Percentiles rank a stretch among this genome's conserved stretches.
phyloP scores from a whole-genome alignment of 2,797 vertebrate genomes.

The Myotis vivesi region DNA sequence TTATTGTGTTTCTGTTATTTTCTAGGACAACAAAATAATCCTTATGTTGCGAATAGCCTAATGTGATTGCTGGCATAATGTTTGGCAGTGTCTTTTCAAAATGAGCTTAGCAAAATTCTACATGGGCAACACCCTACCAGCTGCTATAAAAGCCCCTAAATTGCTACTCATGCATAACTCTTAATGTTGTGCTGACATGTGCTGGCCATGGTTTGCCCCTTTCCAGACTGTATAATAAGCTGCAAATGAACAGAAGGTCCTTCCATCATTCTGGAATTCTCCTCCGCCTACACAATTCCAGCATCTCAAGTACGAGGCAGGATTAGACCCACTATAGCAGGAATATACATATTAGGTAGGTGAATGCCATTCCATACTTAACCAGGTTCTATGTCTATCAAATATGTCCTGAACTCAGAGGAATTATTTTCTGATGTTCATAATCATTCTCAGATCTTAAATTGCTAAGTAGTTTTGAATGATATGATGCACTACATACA shows the following conservation, averaged over 20 bases:
- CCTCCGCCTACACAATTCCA: neutral
- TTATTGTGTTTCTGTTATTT: slow-evolving; percentile 26
- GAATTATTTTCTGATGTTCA: neutral
- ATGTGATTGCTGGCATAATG: slow-evolving; percentile 50
- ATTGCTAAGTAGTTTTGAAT: slow-evolving; percentile 28
- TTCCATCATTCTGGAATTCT: slow-evolving; percentile 23
- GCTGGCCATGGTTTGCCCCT: neutral
- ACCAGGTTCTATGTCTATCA: neutral
- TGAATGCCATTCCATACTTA: neutral
- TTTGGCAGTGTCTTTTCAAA: slow-evolving; percentile 46
- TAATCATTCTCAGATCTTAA: slow-evolving; percentile 24
- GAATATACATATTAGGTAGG: neutral
- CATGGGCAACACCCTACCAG: neutral
- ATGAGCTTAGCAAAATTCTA: slow-evolving; percentile 23
- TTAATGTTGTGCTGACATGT: neutral
- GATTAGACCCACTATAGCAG: neutral
- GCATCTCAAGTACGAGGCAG: slow-evolving; percentile 1
- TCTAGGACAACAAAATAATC: slow-evolving; percentile 32
- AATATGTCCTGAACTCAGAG: neutral
- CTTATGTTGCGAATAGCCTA: neutral
- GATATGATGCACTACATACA: neutral
- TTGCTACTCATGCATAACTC: neutral
- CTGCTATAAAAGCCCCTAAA: neutral
- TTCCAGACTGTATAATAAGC: neutral
- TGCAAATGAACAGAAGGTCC: neutral